Conservation (phyloP, 2,113 vertebrate species). For the Laterallus jamaicensis region DNA sequence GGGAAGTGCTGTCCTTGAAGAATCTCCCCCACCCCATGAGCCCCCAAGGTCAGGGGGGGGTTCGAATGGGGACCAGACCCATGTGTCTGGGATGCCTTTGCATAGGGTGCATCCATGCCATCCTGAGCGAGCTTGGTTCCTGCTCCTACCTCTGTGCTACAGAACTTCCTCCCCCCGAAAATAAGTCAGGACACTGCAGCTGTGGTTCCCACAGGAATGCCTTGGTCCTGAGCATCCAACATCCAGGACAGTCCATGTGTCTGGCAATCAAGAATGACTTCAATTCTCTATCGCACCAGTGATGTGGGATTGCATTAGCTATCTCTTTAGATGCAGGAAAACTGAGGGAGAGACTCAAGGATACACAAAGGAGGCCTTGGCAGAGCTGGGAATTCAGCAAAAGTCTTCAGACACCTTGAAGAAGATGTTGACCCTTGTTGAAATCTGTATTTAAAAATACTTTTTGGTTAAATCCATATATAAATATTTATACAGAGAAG, state of each 20-base stretch:
- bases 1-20: background rate
- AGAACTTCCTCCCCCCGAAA: background rate
- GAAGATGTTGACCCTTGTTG: background rate
- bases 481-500: background rate
- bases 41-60: too few species aligned
- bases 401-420: background rate
- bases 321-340: background rate
- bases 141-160: background rate
- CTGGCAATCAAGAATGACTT: background rate
- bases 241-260: background rate
- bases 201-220: accelerated
- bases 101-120: too few species aligned
- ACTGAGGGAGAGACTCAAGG: background rate
- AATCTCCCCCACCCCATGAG: background rate
- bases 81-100: background rate
- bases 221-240: background rate
- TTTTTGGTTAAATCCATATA: background rate
- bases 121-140: background rate
- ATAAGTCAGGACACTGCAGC: background rate
- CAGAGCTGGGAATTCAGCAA: background rate
- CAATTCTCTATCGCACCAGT: background rate
- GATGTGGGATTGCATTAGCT: background rate
- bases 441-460: background rate
- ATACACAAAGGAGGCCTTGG: background rate
- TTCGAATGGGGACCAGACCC: background rate